Percentiles rank a stretch among this genome's conserved stretches.
These are phyloP conservation scores for Tragulus kanchil DNA, from an alignment of 2,113 vertebrate species.

Conservation along the genomic window DNA sequence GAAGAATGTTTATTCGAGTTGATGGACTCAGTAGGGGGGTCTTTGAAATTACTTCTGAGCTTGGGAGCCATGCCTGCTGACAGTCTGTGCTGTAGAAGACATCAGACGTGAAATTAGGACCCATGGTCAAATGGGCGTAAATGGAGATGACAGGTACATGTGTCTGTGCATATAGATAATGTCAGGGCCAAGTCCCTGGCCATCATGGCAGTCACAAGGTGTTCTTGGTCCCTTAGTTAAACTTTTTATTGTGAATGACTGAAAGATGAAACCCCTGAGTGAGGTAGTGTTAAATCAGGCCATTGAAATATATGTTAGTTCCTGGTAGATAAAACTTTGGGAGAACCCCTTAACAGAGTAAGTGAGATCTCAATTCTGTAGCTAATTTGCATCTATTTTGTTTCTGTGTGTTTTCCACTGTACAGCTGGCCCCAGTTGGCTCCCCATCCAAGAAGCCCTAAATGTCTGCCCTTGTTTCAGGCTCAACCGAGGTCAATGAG, in stretches of 20 bases:
- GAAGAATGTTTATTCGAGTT: conserved; percentile 78
- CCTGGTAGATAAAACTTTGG: not conserved
- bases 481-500: not conserved
- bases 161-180: not conserved
- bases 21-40: conserved; percentile 64
- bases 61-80: conserved; percentile 17
- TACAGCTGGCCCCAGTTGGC: too few relatives aligned
- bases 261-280: not conserved
- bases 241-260: not conserved
- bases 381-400: not conserved
- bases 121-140: not conserved
- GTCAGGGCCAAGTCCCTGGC: not conserved
- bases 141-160: conserved; percentile 24
- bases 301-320: not conserved
- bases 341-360: not conserved
- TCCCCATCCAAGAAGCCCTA: not conserved
- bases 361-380: not conserved
- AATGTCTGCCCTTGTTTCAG: not conserved
- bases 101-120: conserved; percentile 6
- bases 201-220: not conserved
- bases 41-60: conserved; percentile 62
- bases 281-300: not conserved
- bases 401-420: not conserved
- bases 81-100: not conserved
- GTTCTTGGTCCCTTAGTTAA: not conserved